Evolutionary conservation across 2,113 vertebrate genomes (phyloP).

Genomic region (Lepus americanus): DNA sequence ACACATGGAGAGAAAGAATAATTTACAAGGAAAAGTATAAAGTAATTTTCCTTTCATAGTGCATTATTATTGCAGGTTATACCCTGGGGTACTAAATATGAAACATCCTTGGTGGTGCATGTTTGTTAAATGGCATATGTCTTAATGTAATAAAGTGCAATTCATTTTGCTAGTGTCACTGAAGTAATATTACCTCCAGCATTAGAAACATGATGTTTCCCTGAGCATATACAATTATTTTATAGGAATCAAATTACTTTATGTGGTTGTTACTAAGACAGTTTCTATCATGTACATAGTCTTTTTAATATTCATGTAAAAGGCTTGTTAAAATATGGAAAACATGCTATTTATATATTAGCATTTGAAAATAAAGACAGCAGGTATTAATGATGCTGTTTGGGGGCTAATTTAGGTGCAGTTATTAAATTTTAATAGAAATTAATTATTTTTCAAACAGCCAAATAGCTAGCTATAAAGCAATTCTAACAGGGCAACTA

Average conservation of each 20-base stretch:
- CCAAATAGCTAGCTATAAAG: constrained; percentile 27
- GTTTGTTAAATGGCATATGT: constrained; percentile 58
- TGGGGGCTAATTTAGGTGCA: constrained; percentile 36
- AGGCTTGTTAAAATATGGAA: constrained; percentile 46
- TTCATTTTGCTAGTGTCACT: constrained; percentile 57
- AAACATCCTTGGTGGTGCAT: constrained; percentile 10
- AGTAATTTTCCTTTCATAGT: constrained; percentile 51
- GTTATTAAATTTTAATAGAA: constrained; percentile 42
- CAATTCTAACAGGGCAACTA: constrained; percentile 21
- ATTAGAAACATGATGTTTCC: constrained; percentile 59
- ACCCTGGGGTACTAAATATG: constrained; percentile 32
- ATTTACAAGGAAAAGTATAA: constrained; percentile 40
- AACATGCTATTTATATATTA: constrained; percentile 45
- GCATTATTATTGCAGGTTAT: not conserved
- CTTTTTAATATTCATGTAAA: constrained; percentile 65
- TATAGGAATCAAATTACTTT: constrained; percentile 50
- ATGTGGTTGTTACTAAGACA: constrained; percentile 50
- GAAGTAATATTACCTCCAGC: constrained; percentile 59
- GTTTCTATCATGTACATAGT: constrained; percentile 4
- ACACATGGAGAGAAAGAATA: not conserved
- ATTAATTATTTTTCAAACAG: constrained; percentile 52
- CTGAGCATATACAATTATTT: constrained; percentile 65
- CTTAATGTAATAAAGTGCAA: constrained; percentile 46
- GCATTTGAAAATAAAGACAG: constrained; percentile 36
- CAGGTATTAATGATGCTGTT: constrained; percentile 14